Evolutionary conservation across 2,797 vertebrate genomes (phyloP).

Genomic region (Dryobates pubescens): DNA sequence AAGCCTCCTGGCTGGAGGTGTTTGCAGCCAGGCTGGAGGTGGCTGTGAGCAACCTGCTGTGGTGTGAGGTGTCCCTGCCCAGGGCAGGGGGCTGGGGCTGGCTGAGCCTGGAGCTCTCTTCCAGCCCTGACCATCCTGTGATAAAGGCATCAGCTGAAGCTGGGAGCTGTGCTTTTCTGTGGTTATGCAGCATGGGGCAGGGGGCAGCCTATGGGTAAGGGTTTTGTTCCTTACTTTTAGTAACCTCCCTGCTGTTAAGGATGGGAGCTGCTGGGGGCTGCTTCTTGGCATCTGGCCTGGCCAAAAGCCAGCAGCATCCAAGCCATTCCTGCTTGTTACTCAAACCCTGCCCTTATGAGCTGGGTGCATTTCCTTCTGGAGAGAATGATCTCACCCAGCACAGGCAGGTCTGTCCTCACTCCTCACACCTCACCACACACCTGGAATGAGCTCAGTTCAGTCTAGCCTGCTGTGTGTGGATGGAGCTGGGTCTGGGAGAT

Average conservation of each 20-base stretch:
- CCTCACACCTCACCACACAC: fast-evolving
- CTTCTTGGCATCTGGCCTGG: not conserved
- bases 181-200: not conserved
- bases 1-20: too few relatives aligned
- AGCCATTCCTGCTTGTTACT: not conserved
- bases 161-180: not conserved
- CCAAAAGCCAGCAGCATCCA: not conserved
- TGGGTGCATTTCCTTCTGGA: not conserved
- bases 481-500: not conserved
- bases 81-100: too few relatives aligned
- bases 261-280: not conserved
- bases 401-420: not conserved
- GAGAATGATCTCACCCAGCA: not conserved
- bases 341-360: not conserved
- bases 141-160: not conserved
- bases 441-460: not conserved
- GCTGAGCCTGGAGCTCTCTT: too few relatives aligned
- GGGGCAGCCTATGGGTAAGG: not conserved
- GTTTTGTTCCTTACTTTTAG: not conserved
- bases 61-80: too few relatives aligned
- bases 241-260: not conserved
- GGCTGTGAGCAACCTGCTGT: too few relatives aligned
- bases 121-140: too few relatives aligned
- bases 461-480: not conserved
- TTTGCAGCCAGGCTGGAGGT: too few relatives aligned